Evolutionary conservation across 2,113 vertebrate species (phyloP).

Genomic region (Hydrolagus affinis): DNA sequence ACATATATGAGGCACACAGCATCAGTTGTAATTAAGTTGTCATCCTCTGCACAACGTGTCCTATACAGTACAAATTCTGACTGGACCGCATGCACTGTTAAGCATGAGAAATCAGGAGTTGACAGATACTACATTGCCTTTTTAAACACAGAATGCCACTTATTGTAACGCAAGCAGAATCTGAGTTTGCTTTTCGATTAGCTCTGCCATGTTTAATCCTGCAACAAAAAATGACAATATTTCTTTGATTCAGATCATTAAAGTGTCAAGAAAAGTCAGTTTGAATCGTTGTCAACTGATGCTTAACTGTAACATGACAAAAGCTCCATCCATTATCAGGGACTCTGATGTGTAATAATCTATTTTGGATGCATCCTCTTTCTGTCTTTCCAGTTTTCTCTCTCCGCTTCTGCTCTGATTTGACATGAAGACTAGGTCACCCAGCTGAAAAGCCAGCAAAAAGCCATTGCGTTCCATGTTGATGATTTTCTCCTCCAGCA

Average conservation of each 20-base stretch:
- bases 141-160: background rate
- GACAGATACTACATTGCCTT: constrained; percentile 28
- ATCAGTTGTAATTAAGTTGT: background rate
- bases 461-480: constrained; percentile 2
- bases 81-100: constrained; percentile 23
- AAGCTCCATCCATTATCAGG: constrained; percentile 6
- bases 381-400: constrained; percentile 5
- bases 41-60: background rate
- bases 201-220: constrained; percentile 26
- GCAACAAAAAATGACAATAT: constrained; percentile 17
- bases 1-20: background rate
- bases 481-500: constrained; percentile 23
- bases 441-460: constrained; percentile 31
- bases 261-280: constrained; percentile 29
- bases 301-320: constrained; percentile 24
- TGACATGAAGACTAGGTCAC: constrained; percentile 31
- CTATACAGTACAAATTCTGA: constrained; percentile 10
- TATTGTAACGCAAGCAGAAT: background rate
- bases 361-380: constrained; percentile 15
- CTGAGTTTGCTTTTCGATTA: constrained; percentile 17
- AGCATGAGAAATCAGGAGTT: constrained; percentile 8
- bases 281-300: constrained; percentile 30
- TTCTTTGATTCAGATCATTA: constrained; percentile 28
- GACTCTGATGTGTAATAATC: constrained; percentile 17
- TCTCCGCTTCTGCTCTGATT: constrained; percentile 22